These are phyloP conservation scores for Erythrocercus mccallii DNA, from an alignment of 2,113 vertebrate genomes.

Conservation along the genomic window DNA sequence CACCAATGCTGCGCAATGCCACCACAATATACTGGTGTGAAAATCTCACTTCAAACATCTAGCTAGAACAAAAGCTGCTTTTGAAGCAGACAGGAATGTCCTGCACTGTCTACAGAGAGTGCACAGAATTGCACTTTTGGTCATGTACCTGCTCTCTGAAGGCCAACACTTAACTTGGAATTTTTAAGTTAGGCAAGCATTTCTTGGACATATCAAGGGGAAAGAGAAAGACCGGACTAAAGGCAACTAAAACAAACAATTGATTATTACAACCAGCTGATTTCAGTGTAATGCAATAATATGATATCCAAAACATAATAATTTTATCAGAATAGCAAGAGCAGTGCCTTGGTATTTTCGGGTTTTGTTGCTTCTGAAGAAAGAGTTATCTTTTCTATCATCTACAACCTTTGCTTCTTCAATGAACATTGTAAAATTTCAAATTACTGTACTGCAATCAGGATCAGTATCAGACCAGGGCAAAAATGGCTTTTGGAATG, in stretches of 20 bases:
- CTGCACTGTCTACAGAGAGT: neutral
- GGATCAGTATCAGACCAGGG: neutral
- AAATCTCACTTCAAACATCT: neutral
- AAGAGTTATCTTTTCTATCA: neutral
- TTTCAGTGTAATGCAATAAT: neutral
- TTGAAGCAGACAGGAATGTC: neutral
- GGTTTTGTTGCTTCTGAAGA: neutral
- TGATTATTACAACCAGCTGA: neutral
- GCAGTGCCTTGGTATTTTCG: neutral
- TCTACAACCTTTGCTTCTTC: neutral
- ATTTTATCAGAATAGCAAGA: neutral
- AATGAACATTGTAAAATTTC: neutral
- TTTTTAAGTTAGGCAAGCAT: neutral
- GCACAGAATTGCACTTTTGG: neutral
- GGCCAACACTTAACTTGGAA: neutral
- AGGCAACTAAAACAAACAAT: neutral
- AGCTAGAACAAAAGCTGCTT: neutral
- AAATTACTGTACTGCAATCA: neutral
- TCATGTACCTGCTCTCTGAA: neutral
- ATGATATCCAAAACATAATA: neutral
- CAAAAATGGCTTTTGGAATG: neutral
- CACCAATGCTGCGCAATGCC: fast-evolving
- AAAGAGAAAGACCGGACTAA: neutral
- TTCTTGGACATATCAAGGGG: neutral
- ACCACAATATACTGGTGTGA: neutral